Evolutionary conservation across 2,888 invertebrate species (phyloP), one percentile per base, ranked within the genome.

Genomic region (Scaptomyza caliginosa): DNA sequence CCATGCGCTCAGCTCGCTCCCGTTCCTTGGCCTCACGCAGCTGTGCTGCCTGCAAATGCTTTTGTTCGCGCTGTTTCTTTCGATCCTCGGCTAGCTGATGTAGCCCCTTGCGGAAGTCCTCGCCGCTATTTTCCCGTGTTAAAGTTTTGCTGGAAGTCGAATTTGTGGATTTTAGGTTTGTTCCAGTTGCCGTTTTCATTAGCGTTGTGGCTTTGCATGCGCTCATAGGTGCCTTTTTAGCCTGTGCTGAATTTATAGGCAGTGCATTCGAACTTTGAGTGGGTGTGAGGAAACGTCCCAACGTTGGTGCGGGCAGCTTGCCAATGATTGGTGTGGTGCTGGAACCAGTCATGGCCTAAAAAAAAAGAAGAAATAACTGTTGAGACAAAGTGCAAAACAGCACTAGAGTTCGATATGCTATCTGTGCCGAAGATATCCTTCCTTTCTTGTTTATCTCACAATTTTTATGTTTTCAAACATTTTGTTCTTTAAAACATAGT

Each of bases 1-100:
- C 87, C 43, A 90, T 71, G 2, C 90, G 89, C 43, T 91, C 91
- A 4, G 89, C 84, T 3, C 90, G 88, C 54, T 91, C 91, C 3
- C 89, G 89, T 39, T 92, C 92, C 58, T 89, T 90, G 3, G 90
- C 89, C 58, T 92, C 92, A 0, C 92, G 90, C 23, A 73, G 72
- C 50, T 86, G 86, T 3, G 91, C 90, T 0, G 90, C 92, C 39
- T 89, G 84, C 42, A 86, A 74, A 67, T 91, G 90, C 51, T 92
- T 92, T 30, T 88, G 89, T 48, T 92, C 92, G 0, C 91, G 81
- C 55, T 89, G 89, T 56, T 89, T 91, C 49, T 90, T 90, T 21
- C 90, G 89, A 52, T 92, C 91, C 30, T 91, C 91, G 23, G 89
- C 89, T 49, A 88, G 55, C 67, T 78, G 85, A 42, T 86, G 87